Evolutionary conservation across 2,797 vertebrate genomes (phyloP).

Genomic region (Phrynocephalus forsythii): DNA sequence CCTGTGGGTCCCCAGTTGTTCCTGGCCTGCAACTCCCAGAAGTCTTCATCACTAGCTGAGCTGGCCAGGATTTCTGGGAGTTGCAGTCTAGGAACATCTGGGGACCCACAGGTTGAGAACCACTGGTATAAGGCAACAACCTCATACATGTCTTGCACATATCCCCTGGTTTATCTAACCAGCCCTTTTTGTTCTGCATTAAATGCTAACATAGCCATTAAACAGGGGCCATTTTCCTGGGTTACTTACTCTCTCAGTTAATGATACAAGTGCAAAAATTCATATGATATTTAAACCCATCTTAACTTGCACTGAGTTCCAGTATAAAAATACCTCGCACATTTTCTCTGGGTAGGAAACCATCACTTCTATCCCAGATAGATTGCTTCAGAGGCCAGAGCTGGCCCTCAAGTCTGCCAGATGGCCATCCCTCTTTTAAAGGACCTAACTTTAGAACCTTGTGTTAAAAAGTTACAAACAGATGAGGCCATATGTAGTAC

Average conservation of each 20-base stretch:
- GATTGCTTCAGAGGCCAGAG: not conserved
- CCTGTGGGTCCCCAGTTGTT: too few species aligned
- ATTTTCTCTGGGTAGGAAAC: not conserved
- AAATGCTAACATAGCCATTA: not conserved
- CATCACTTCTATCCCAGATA: not conserved
- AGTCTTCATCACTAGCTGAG: too few species aligned
- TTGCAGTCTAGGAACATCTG: too few species aligned
- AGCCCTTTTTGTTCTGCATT: not conserved
- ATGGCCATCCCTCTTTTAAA: conserved; percentile 22
- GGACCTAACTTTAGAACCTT: conserved; percentile 37
- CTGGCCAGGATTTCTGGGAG: too few species aligned
- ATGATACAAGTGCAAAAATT: not conserved
- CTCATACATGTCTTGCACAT: not conserved
- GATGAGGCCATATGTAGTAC: conserved; percentile 2
- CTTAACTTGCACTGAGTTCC: not conserved
- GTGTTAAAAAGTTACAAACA: conserved; percentile 27
- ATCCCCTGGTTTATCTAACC: not conserved
- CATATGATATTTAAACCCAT: not conserved
- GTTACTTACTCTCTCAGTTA: not conserved
- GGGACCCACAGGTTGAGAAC: too few species aligned
- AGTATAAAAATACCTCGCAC: not conserved
- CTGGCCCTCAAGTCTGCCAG: not conserved
- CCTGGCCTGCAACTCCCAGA: too few species aligned
- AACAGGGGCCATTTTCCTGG: not conserved
- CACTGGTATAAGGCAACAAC: too few species aligned